phyloP scores from a whole-genome alignment of 2,797 vertebrate genomes.

The Gila robusta region DNA sequence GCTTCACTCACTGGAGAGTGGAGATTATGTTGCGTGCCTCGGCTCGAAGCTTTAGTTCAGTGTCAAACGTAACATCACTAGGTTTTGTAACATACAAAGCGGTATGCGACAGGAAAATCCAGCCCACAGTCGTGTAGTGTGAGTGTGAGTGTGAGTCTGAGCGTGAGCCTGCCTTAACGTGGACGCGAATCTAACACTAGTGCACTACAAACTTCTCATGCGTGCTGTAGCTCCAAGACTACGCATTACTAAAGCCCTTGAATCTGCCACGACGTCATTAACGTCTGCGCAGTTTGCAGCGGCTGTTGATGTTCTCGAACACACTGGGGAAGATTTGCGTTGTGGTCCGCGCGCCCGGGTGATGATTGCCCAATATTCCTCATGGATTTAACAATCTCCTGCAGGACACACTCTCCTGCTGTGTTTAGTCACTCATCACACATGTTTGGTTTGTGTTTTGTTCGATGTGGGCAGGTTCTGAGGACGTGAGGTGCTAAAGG shows the following conservation, averaged over 20 bases:
- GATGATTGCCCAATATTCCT: neutral
- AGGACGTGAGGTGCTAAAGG: neutral
- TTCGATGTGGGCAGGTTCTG: neutral
- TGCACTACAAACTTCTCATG: neutral
- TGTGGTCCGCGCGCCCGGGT: neutral
- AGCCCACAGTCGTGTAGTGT: neutral
- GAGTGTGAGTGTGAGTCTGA: neutral
- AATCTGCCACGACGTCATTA: neutral
- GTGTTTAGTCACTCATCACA: neutral
- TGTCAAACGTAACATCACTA: neutral
- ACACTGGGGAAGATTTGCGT: neutral
- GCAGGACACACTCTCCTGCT: neutral
- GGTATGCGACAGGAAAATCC: neutral
- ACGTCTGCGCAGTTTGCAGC: neutral
- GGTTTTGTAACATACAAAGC: neutral
- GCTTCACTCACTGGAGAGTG: no score
- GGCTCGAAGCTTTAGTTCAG: neutral
- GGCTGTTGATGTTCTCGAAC: conserved; percentile 7
- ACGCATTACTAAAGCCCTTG: conserved; percentile 29
- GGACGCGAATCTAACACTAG: neutral
- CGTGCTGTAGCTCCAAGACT: neutral
- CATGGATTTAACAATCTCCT: conserved; percentile 35
- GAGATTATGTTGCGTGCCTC: no score
- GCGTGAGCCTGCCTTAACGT: neutral
- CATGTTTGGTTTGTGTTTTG: neutral